These are phyloP conservation scores for Eutolmus rufibarbis DNA, from an alignment of 2,888 invertebrate genomes.

Conservation along the genomic window DNA sequence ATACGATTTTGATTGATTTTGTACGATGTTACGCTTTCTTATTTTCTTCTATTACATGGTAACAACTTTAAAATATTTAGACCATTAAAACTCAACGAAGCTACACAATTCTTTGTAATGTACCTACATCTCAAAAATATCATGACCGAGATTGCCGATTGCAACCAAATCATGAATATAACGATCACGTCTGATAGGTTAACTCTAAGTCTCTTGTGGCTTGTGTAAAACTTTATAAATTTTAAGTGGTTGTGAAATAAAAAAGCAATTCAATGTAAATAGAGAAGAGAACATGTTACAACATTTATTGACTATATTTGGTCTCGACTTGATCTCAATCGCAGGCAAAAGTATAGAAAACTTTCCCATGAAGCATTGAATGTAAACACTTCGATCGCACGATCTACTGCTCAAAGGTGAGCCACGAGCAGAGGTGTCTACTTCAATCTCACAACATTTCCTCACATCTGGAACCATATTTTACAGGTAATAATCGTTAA, in stretches of 20 bases:
- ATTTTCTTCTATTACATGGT: too few species aligned
- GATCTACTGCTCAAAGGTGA: neutral
- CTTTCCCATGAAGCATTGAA: neutral
- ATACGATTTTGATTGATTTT: too few species aligned
- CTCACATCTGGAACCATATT: neutral
- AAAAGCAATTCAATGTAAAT: neutral
- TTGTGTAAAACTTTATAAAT: neutral
- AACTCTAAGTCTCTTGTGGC: neutral
- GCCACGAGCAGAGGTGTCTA: neutral
- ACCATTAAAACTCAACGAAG: too few species aligned
- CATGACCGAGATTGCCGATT: neutral
- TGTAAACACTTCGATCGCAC: neutral
- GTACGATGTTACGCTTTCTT: too few species aligned
- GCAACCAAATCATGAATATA: neutral
- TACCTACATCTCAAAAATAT: neutral
- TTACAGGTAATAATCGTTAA: neutral
- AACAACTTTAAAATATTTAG: neutral
- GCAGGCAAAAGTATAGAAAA: neutral
- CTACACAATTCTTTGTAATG: too few species aligned
- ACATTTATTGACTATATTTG: neutral
- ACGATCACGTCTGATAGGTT: neutral
- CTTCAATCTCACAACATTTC: neutral
- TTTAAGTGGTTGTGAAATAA: neutral
- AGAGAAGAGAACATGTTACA: neutral
- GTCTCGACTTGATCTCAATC: neutral